Evolutionary conservation across 1,140 invertebrate genomes (phyloP).

Genomic region (Drosophila kurseongensis): DNA sequence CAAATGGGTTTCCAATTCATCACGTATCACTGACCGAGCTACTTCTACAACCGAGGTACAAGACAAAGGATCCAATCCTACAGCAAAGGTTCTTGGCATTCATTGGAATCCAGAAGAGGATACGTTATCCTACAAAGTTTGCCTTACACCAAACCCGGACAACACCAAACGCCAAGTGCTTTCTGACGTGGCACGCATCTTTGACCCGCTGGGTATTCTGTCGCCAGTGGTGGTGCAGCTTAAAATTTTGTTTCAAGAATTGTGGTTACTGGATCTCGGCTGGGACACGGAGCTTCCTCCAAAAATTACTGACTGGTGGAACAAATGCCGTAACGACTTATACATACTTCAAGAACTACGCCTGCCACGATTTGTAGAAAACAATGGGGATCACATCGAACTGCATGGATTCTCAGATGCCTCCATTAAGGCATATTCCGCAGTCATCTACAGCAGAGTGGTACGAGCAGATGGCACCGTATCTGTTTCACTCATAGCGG

Average conservation of each 20-base stretch:
- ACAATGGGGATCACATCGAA: too few relatives aligned
- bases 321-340: slow-evolving; percentile 1
- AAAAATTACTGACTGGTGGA: slow-evolving; percentile 1
- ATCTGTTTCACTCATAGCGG: not conserved
- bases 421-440: too few relatives aligned
- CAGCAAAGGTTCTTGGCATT: too few relatives aligned
- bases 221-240: slow-evolving; percentile 2
- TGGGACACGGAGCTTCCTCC: slow-evolving; percentile 1
- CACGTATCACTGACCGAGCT: too few relatives aligned
- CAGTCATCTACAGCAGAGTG: not conserved
- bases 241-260: slow-evolving; percentile 2
- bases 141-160: not conserved
- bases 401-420: too few relatives aligned
- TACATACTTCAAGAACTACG: not conserved
- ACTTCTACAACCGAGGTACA: too few relatives aligned
- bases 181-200: not conserved
- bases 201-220: slow-evolving; percentile 5
- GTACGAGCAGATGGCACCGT: not conserved
- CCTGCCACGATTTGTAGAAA: too few relatives aligned
- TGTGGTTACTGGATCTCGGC: too few relatives aligned
- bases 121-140: not conserved
- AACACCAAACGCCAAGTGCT: slow-evolving; percentile 7
- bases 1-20: too few relatives aligned
- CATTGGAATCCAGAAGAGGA: too few relatives aligned
- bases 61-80: too few relatives aligned